Evolutionary conservation across 2,888 invertebrate genomes (phyloP).

Genomic region (Hymenopus coronatus): DNA sequence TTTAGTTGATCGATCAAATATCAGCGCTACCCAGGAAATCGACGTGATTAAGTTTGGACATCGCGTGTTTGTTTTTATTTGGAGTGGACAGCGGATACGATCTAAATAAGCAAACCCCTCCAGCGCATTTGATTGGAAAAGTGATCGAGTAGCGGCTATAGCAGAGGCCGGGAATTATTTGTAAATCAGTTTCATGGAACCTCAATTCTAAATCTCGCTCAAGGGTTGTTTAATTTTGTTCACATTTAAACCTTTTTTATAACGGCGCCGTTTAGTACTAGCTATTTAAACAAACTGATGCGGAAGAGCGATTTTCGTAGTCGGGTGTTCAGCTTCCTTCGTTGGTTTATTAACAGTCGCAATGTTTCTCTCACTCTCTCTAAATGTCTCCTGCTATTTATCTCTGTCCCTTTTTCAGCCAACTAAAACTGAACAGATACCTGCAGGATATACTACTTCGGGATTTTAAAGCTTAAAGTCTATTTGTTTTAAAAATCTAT

Average conservation of each 20-base stretch:
- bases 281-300: not conserved
- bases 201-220: not conserved
- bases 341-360: too few species aligned
- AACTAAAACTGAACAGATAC: too few species aligned
- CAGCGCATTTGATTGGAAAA: not conserved
- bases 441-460: too few species aligned
- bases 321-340: not conserved
- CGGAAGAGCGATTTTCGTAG: not conserved
- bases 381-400: too few species aligned
- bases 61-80: not conserved
- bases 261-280: not conserved
- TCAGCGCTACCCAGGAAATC: not conserved
- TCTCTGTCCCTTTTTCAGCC: too few species aligned
- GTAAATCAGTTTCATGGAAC: not conserved
- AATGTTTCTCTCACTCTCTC: too few species aligned
- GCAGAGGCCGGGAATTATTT: not conserved
- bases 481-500: too few species aligned
- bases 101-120: not conserved
- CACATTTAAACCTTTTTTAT: not conserved
- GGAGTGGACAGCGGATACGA: not conserved
- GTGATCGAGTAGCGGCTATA: not conserved
- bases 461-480: too few species aligned
- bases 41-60: not conserved
- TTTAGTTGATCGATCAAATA: not conserved
- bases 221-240: not conserved